Conservation (phyloP, 2,888 invertebrate species). For the Caenorhabditis plicata region DNA sequence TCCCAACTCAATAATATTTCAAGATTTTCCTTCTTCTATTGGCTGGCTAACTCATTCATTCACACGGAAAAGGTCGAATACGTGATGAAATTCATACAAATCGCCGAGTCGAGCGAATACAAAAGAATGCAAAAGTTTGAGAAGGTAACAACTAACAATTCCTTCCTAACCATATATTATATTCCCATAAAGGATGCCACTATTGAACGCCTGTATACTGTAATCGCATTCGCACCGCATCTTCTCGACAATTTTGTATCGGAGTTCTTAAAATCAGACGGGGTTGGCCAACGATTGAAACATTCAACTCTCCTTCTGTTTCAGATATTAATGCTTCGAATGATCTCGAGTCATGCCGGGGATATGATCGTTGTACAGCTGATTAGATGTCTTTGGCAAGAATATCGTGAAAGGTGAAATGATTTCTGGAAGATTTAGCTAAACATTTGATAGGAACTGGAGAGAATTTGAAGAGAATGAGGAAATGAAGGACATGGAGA, state of each 20-base stretch:
- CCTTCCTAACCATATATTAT: too few species aligned
- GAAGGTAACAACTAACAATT: constrained; percentile 8
- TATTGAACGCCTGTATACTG: constrained; percentile 42
- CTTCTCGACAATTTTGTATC: constrained; percentile 56
- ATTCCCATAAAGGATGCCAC: constrained; percentile 23
- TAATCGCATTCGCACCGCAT: constrained; percentile 54
- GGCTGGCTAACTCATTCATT: constrained; percentile 56
- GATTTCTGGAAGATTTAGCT: too few species aligned
- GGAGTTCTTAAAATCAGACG: constrained; percentile 59
- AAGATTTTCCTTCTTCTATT: constrained; percentile 56
- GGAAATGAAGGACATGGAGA: constrained; percentile 42
- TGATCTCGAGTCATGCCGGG: constrained; percentile 64
- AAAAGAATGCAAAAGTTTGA: constrained; percentile 36
- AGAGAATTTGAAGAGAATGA: constrained; percentile 58
- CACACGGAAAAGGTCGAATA: constrained; percentile 60
- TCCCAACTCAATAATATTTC: too few species aligned
- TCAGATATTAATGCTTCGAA: constrained; percentile 59
- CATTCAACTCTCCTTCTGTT: constrained; percentile 2
- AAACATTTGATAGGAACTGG: constrained; percentile 56
- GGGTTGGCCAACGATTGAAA: constrained; percentile 30
- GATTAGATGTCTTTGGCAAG: constrained; percentile 39
- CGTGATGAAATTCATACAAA: constrained; percentile 57
- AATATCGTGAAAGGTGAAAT: constrained; percentile 32
- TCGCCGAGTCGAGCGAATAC: constrained; percentile 43
- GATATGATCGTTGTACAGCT: constrained; percentile 55